Evolutionary conservation across 2,113 vertebrate species (phyloP).

Genomic region (Chlorodrepanis virens): DNA sequence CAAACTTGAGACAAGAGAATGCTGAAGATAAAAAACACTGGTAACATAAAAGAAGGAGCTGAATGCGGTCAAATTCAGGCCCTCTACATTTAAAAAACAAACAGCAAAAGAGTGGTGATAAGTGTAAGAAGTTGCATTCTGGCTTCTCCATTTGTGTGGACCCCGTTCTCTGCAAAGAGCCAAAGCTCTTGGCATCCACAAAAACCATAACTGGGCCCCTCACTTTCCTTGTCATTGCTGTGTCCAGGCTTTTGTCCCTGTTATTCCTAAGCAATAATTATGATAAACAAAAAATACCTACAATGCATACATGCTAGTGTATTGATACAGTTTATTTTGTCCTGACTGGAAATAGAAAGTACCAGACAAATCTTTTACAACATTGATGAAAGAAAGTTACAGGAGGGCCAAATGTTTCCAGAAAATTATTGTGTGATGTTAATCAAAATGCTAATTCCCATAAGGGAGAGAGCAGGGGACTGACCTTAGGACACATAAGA

Average conservation of each 20-base stretch:
- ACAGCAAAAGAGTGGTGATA: neutral
- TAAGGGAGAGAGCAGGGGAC: neutral
- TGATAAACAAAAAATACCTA: neutral
- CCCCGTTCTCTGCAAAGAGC: neutral
- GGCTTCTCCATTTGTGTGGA: neutral
- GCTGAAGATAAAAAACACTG: neutral
- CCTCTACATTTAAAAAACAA: neutral
- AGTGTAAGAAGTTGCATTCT: neutral
- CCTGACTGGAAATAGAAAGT: neutral
- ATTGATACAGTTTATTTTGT: neutral
- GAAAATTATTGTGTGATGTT: neutral
- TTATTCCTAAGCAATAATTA: neutral
- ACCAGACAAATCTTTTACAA: neutral
- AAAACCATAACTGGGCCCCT: neutral
- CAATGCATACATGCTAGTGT: neutral
- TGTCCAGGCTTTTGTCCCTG: neutral
- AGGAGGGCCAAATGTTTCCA: neutral
- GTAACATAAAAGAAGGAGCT: neutral
- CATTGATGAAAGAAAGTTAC: neutral
- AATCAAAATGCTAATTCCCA: neutral
- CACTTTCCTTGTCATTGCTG: neutral
- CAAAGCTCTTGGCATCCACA: neutral
- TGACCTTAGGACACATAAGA: neutral
- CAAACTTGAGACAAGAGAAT: neutral
- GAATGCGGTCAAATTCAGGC: neutral